Evolutionary conservation across 2,888 invertebrate genomes (phyloP).

Genomic region (Teinopalpus imperialis): DNA sequence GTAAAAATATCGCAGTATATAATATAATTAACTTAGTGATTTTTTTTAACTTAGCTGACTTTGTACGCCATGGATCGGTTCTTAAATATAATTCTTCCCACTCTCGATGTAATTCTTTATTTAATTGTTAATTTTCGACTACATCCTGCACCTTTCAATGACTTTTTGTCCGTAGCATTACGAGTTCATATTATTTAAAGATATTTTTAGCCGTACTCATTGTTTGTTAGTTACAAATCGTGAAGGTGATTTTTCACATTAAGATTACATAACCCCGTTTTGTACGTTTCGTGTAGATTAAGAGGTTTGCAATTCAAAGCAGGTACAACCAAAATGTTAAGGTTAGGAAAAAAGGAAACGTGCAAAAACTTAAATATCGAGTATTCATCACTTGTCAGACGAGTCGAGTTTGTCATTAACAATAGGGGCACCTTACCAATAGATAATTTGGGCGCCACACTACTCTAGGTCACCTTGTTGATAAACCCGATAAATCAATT

Average conservation of each 20-base stretch:
- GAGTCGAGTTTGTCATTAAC: conserved; percentile 35
- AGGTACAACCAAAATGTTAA: conserved; percentile 22
- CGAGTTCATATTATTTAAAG: no score
- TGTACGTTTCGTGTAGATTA: neutral
- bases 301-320: conserved; percentile 19
- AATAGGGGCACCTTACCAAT: conserved; percentile 42
- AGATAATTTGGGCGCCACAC: conserved; percentile 41
- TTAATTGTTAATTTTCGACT: no score
- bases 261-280: conserved; percentile 13
- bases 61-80: no score
- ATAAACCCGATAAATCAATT: conserved; percentile 38
- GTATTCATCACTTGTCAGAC: conserved; percentile 21
- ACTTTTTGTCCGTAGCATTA: no score
- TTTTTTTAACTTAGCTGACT: no score
- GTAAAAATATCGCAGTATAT: no score
- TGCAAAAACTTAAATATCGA: conserved; percentile 23
- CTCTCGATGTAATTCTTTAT: no score
- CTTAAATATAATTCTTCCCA: no score
- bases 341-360: conserved; percentile 28
- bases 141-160: no score
- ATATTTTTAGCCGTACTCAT: conserved; percentile 6
- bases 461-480: conserved; percentile 47
- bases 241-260: conserved; percentile 23
- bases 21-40: no score
- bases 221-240: conserved; percentile 18